These are phyloP conservation scores for Ammodytes marinus DNA, from an alignment of 2,113 vertebrate genomes.

Conservation along the genomic window DNA sequence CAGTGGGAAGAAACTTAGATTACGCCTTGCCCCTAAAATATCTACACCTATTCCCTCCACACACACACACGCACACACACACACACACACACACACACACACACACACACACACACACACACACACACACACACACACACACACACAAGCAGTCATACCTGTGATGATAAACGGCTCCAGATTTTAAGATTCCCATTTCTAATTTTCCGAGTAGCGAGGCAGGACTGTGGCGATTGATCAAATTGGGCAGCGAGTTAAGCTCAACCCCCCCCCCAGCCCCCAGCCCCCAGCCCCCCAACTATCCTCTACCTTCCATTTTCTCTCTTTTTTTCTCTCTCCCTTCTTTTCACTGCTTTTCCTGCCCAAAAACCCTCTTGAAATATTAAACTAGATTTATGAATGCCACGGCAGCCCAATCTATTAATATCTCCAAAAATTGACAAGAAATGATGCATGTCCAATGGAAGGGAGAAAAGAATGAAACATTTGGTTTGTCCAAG, in stretches of 20 bases:
- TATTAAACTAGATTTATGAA: constrained; percentile 89
- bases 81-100: constrained; percentile 34
- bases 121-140: constrained; percentile 34
- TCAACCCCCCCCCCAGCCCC: constrained; percentile 53
- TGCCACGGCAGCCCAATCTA: constrained; percentile 81
- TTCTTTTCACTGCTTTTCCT: constrained; percentile 50
- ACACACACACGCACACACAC: constrained; percentile 15
- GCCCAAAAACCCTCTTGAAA: constrained; percentile 86
- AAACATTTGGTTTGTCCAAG: constrained; percentile 69
- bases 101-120: constrained; percentile 19
- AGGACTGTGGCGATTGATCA: constrained; percentile 86
- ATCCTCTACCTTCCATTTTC: constrained; percentile 34
- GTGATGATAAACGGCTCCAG: constrained; percentile 84
- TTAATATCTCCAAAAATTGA: constrained; percentile 84
- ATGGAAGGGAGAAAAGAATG: constrained; percentile 66
- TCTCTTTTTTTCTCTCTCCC: constrained; percentile 19
- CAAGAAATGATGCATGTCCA: constrained; percentile 77
- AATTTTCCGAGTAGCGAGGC: constrained; percentile 87
- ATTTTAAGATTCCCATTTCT: constrained; percentile 87
- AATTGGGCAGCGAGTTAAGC: constrained; percentile 81
- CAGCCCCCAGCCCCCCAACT: not conserved
- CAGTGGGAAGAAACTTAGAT: constrained; percentile 56
- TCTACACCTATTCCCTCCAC: constrained; percentile 41
- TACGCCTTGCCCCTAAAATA: constrained; percentile 40
- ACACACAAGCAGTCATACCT: constrained; percentile 56